Evolutionary conservation across 1,140 invertebrate genomes (phyloP).

Genomic region (Cheumatopsyche charites): DNA sequence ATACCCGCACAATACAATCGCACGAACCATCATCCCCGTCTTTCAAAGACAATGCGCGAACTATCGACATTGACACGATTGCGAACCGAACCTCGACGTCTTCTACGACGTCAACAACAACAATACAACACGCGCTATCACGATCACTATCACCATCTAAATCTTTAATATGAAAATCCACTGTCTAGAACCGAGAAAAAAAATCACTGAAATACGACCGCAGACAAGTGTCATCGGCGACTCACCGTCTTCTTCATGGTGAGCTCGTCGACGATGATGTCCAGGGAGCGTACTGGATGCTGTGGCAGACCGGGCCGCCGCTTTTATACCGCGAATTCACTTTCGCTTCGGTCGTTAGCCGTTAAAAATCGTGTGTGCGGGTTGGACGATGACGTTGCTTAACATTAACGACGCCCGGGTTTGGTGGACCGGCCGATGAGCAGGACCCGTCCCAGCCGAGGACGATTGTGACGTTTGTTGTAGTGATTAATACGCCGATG

Average conservation of each 20-base stretch:
- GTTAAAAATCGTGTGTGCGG: conserved; percentile 31
- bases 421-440: too few relatives aligned
- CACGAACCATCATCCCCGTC: not conserved
- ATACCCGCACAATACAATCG: not conserved
- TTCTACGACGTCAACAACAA: too few relatives aligned
- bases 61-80: conserved; percentile 22
- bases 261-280: conserved; percentile 55
- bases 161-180: not conserved
- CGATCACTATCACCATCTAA: not conserved
- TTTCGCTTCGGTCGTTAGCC: conserved; percentile 51
- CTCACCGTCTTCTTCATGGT: conserved; percentile 59
- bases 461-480: too few relatives aligned
- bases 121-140: too few relatives aligned
- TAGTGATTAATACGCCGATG: too few relatives aligned
- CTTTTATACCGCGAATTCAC: conserved; percentile 65
- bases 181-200: not conserved
- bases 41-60: conserved; percentile 1
- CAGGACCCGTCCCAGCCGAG: too few relatives aligned
- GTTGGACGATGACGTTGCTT: conserved; percentile 29
- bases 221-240: conserved; percentile 31
- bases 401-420: not conserved
- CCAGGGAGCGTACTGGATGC: conserved; percentile 72
- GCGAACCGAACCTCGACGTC: too few relatives aligned
- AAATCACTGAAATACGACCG: not conserved
- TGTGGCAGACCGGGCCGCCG: conserved; percentile 65